Evolutionary conservation across 2,888 invertebrate species (phyloP).

Genomic region (Caenorhabditis doughertyi): DNA sequence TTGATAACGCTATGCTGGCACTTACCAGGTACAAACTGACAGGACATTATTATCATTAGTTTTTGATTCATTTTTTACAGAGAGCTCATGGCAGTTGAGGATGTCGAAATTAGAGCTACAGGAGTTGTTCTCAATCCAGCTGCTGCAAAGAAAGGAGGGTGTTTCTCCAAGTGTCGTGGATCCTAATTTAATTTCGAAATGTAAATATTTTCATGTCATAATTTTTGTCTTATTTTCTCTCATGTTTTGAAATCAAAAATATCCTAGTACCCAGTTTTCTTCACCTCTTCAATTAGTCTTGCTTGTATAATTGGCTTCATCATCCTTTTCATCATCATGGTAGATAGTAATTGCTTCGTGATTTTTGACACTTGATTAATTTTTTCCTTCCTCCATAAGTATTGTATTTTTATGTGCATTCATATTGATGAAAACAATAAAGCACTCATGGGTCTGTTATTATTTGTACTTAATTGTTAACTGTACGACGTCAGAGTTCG

Average conservation of each 20-base stretch:
- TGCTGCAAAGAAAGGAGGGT: constrained; percentile 68
- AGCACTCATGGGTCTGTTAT: background rate
- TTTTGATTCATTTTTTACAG: constrained; percentile 54
- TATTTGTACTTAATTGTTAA: background rate
- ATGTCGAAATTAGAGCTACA: constrained; percentile 76
- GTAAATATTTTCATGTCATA: background rate
- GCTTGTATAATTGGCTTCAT: constrained; percentile 19
- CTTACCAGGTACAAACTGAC: constrained; percentile 72
- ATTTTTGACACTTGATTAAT: background rate
- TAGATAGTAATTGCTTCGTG: no score
- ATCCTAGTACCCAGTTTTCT: background rate
- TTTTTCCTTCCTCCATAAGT: background rate
- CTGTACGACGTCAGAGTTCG: background rate
- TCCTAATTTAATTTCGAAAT: constrained; percentile 24
- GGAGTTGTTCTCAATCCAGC: constrained; percentile 72
- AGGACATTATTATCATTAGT: background rate
- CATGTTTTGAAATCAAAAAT: background rate
- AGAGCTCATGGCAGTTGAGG: constrained; percentile 79
- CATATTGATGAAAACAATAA: background rate
- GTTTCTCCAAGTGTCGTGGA: constrained; percentile 72
- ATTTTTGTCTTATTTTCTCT: background rate
- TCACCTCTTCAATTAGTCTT: background rate
- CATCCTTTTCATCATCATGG: no score
- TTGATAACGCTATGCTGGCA: constrained; percentile 75
- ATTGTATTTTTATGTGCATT: constrained; percentile 2